Conservation (phyloP, 2,797 vertebrate genomes). For the Champsocephalus gunnari region DNA sequence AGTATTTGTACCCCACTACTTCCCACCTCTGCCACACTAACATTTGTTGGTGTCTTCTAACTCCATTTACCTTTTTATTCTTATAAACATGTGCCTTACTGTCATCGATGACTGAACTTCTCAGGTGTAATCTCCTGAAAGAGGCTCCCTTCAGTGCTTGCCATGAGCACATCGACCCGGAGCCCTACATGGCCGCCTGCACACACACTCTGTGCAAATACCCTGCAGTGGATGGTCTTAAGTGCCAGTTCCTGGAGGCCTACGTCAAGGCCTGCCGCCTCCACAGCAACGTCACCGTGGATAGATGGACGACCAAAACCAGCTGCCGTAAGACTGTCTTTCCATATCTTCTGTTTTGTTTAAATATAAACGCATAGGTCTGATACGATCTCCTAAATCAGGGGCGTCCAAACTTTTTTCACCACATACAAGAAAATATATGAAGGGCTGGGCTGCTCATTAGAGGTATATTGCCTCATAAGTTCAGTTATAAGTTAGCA, state of each 20-base stretch:
- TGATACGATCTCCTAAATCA: neutral
- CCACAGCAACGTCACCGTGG: constrained; percentile 3
- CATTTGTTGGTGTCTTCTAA: neutral
- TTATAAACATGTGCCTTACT: neutral
- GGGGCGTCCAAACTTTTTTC: too few relatives aligned
- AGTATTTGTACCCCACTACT: too few relatives aligned
- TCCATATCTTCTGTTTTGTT: neutral
- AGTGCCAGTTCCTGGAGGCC: constrained; percentile 45
- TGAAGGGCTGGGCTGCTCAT: too few relatives aligned
- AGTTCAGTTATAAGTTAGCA: too few relatives aligned
- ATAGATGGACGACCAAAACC: constrained; percentile 34
- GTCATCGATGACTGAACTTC: neutral
- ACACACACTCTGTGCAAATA: constrained; percentile 34
- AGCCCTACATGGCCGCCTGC: constrained; percentile 46
- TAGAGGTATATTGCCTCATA: too few relatives aligned
- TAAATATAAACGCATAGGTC: too few relatives aligned
- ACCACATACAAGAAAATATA: too few relatives aligned
- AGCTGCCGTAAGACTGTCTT: constrained; percentile 33
- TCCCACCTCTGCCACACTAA: neutral
- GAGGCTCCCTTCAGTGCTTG: constrained; percentile 40
- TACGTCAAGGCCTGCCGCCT: constrained; percentile 39
- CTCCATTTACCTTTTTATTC: neutral
- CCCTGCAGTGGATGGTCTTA: constrained; percentile 36
- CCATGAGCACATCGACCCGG: constrained; percentile 20
- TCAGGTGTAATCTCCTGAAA: constrained; percentile 41